Evolutionary conservation across 2,113 vertebrate genomes (phyloP).

Genomic region (Heterocephalus glaber): DNA sequence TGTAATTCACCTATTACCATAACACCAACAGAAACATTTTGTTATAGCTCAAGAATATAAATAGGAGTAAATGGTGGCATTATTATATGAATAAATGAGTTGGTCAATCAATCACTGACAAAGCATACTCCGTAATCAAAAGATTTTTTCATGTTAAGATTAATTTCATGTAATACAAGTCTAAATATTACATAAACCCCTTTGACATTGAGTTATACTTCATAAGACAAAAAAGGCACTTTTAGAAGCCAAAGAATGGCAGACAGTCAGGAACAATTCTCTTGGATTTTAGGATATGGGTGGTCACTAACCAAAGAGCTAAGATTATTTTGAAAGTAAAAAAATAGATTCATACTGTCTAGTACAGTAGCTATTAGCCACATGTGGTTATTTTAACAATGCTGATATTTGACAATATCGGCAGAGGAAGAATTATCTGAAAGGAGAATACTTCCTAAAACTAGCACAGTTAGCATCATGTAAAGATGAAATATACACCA

Average conservation of each 20-base stretch:
- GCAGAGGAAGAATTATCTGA: neutral
- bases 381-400: neutral
- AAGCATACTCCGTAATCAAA: constrained; percentile 86
- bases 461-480: neutral
- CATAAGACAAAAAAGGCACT: constrained; percentile 52
- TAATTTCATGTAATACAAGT: constrained; percentile 87
- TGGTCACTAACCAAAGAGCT: constrained; percentile 59
- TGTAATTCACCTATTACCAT: constrained; percentile 77
- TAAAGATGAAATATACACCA: neutral
- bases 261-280: constrained; percentile 60
- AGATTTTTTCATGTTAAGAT: constrained; percentile 89
- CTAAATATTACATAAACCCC: constrained; percentile 88
- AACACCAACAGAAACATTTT: constrained; percentile 81
- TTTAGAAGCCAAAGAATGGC: neutral
- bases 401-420: neutral
- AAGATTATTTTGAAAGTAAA: constrained; percentile 20
- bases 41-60: constrained; percentile 82
- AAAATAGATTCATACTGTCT: neutral
- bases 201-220: constrained; percentile 86
- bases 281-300: constrained; percentile 64
- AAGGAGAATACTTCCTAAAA: neutral
- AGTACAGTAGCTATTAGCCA: neutral
- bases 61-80: constrained; percentile 82
- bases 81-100: constrained; percentile 87
- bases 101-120: constrained; percentile 88